Evolutionary conservation across 2,113 vertebrate species (phyloP).

Genomic region (Nothoprocta pentlandii): DNA sequence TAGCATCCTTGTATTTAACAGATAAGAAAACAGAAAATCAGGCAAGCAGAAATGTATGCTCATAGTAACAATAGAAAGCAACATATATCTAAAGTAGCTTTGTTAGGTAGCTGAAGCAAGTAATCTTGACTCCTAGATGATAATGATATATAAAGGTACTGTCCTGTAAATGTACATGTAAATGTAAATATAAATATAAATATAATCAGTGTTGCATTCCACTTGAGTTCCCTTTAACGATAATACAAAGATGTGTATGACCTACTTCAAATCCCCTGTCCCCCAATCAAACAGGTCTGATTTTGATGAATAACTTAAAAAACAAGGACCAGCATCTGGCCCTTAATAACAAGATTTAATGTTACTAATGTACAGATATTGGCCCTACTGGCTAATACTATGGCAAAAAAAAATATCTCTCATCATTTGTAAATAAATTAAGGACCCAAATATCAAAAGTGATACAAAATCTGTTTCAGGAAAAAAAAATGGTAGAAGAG

Average conservation of each 20-base stretch:
- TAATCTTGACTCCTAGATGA: neutral
- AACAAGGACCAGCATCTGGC: neutral
- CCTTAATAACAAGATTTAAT: neutral
- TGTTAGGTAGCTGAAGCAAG: neutral
- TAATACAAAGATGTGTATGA: neutral
- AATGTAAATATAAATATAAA: neutral
- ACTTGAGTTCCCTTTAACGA: neutral
- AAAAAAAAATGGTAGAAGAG: neutral
- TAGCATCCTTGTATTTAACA: neutral
- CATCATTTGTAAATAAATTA: neutral
- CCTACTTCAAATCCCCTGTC: neutral
- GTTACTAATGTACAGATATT: neutral
- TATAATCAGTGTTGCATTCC: neutral
- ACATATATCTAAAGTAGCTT: neutral
- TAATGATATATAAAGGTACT: neutral
- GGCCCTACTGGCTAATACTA: neutral
- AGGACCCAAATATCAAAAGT: neutral
- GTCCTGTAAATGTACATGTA: neutral
- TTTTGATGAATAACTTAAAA: neutral
- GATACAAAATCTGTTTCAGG: neutral
- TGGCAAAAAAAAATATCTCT: neutral
- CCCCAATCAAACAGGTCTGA: neutral
- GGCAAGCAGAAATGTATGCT: neutral
- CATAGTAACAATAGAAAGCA: neutral
- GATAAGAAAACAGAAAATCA: conserved; percentile 16